phyloP scores from a whole-genome alignment of 1,140 invertebrate species.

The Papilio polytes region DNA sequence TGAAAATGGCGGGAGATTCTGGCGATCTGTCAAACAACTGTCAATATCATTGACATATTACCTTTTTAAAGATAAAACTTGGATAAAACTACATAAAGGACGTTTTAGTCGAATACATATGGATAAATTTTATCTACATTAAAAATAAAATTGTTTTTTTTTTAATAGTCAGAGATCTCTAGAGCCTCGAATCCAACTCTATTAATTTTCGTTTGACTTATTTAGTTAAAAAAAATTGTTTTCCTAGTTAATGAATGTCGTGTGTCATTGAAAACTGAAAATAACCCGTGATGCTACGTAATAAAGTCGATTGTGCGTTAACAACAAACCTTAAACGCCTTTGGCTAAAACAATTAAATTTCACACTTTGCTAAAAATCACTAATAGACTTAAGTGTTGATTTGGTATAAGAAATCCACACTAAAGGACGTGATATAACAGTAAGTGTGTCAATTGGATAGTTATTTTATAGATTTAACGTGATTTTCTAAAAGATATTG shows the following conservation, averaged over 20 bases:
- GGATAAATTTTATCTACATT: no score
- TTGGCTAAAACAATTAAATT: not conserved
- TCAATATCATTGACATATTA: conserved; percentile 8
- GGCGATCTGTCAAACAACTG: conserved; percentile 10
- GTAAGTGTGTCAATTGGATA: not conserved
- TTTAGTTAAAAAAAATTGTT: not conserved
- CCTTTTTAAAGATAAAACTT: not conserved
- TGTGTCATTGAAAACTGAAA: conserved; percentile 36
- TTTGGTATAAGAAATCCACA: no score
- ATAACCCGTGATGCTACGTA: not conserved
- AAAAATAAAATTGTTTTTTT: no score
- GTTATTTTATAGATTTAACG: not conserved
- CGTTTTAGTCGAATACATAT: not conserved
- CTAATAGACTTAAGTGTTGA: no score
- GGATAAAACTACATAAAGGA: conserved; percentile 2
- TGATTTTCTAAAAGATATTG: not conserved
- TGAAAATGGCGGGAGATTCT: conserved; percentile 6
- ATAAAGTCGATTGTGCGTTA: conserved; percentile 39
- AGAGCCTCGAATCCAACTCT: not conserved
- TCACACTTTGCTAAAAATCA: not conserved
- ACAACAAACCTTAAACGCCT: not conserved
- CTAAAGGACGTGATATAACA: not conserved
- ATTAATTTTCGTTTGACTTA: not conserved
- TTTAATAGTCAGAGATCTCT: not conserved
- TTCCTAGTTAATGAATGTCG: conserved; percentile 26